Evolutionary conservation across 2,888 invertebrate genomes (phyloP).

Genomic region (Pheosia gnoma): DNA sequence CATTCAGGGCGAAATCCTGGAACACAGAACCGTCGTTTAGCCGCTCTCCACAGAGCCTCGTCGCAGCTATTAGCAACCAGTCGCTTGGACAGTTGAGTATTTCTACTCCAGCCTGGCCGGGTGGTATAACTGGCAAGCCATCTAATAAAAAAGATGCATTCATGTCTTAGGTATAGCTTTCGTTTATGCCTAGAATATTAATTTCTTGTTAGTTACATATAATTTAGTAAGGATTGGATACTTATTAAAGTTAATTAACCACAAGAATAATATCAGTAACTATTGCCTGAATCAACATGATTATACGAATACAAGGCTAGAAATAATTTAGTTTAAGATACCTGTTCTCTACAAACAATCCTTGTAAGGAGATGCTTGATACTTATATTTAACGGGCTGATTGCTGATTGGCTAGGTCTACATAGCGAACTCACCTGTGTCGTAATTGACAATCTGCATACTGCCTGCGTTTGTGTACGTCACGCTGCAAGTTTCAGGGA

Average conservation of each 20-base stretch:
- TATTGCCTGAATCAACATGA: too few species aligned
- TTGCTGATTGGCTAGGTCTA: not conserved
- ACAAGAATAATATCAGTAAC: too few species aligned
- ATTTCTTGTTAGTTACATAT: too few species aligned
- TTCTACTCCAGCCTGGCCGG: constrained; percentile 89
- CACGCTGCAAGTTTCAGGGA: constrained; percentile 86
- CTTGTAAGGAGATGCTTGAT: too few species aligned
- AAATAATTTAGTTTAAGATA: too few species aligned
- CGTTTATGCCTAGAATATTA: too few species aligned
- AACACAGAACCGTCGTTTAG: constrained; percentile 87
- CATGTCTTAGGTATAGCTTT: too few species aligned
- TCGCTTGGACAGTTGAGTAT: constrained; percentile 90
- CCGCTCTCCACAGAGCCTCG: constrained; percentile 88
- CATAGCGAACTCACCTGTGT: constrained; percentile 77
- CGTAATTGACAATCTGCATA: constrained; percentile 88
- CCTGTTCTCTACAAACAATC: too few species aligned
- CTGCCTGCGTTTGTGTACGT: constrained; percentile 85
- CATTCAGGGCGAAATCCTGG: constrained; percentile 86
- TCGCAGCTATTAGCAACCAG: constrained; percentile 87
- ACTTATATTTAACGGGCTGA: not conserved
- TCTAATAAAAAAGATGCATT: constrained; percentile 62
- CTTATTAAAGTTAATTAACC: too few species aligned
- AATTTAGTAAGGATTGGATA: too few species aligned
- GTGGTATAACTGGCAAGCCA: constrained; percentile 85
- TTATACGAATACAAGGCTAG: too few species aligned